These are phyloP conservation scores for Linnaemya tessellans DNA, from an alignment of 2,888 invertebrate species.

Conservation along the genomic window DNA sequence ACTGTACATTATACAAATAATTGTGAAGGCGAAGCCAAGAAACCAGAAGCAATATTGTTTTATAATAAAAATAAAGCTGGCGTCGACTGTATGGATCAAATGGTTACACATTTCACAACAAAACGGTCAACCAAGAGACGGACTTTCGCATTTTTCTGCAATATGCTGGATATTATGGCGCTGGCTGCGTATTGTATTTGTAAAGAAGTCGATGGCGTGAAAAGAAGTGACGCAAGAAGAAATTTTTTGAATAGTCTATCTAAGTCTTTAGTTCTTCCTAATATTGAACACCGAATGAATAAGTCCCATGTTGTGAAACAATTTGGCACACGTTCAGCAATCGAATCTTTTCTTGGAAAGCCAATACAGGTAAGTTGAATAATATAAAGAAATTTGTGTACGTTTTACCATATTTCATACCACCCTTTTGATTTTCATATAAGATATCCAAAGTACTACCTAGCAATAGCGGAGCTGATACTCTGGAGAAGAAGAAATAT, in stretches of 20 bases:
- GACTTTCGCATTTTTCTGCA: not conserved
- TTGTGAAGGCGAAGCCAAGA: too few relatives aligned
- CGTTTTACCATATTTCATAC: not conserved
- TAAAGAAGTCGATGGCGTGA: too few relatives aligned
- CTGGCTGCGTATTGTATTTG: too few relatives aligned
- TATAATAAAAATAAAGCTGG: too few relatives aligned
- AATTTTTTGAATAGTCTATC: too few relatives aligned
- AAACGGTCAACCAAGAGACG: too few relatives aligned
- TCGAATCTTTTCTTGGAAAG: not conserved
- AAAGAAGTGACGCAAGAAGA: too few relatives aligned
- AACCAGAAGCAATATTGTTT: too few relatives aligned
- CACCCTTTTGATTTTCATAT: not conserved
- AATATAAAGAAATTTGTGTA: not conserved
- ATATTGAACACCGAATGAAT: conserved; percentile 8
- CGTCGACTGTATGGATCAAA: too few relatives aligned
- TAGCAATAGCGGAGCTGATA: not conserved
- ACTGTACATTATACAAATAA: too few relatives aligned
- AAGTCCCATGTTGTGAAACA: not conserved
- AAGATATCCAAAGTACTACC: not conserved
- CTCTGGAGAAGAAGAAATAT: conserved; percentile 1
- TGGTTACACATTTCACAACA: too few relatives aligned
- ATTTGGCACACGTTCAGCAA: conserved; percentile 1
- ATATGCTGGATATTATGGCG: not conserved
- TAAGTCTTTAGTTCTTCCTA: not conserved
- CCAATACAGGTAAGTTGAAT: conserved; percentile 14